These are phyloP conservation scores for Aethina tumida DNA, from an alignment of 1,140 invertebrate genomes.

Conservation along the genomic window DNA sequence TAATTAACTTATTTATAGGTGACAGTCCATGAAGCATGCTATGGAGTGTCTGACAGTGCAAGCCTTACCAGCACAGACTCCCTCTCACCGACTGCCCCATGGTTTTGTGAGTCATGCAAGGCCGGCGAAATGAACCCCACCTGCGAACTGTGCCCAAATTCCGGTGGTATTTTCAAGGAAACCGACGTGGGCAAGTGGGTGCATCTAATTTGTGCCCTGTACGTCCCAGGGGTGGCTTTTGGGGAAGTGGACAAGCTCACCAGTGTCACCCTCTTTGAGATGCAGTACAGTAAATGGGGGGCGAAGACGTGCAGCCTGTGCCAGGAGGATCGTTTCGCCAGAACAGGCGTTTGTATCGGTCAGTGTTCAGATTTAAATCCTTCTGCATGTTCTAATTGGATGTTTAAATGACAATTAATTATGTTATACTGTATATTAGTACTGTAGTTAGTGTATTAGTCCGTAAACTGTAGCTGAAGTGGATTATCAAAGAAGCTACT, in stretches of 20 bases:
- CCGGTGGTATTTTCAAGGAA: slow-evolving; percentile 92
- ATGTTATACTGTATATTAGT: too few relatives aligned
- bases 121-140: slow-evolving; percentile 76
- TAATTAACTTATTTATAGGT: too few relatives aligned
- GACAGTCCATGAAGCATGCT: slow-evolving; percentile 94
- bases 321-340: slow-evolving; percentile 71
- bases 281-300: slow-evolving; percentile 92
- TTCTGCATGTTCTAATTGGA: too few relatives aligned
- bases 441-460: too few relatives aligned
- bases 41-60: slow-evolving; percentile 87
- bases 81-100: slow-evolving; percentile 88
- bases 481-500: too few relatives aligned
- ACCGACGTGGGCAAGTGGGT: slow-evolving; percentile 96
- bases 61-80: slow-evolving; percentile 86
- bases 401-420: too few relatives aligned
- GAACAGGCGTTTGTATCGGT: slow-evolving; percentile 91
- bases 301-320: slow-evolving; percentile 80
- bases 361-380: too few relatives aligned
- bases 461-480: too few relatives aligned
- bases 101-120: slow-evolving; percentile 98
- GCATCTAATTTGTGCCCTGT: slow-evolving; percentile 75
- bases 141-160: slow-evolving; percentile 82
- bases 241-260: slow-evolving; percentile 83
- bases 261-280: slow-evolving; percentile 87
- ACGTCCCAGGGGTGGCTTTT: slow-evolving; percentile 78